Conservation (phyloP, 2,797 vertebrate genomes). For the Brachyalestes nurse region DNA sequence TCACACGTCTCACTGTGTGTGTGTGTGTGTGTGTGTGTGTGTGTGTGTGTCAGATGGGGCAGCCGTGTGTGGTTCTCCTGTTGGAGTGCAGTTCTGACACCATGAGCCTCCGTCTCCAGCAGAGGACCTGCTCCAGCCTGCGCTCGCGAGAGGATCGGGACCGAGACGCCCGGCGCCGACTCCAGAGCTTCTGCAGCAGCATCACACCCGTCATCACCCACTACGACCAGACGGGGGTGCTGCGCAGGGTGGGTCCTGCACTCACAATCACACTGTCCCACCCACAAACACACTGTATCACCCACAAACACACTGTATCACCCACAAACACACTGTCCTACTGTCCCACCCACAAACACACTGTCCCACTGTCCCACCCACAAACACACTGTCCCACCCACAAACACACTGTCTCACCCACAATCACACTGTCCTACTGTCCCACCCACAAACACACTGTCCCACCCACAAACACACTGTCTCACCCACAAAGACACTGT, state of each 20-base stretch:
- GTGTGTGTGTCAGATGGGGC: slow-evolving; percentile 79
- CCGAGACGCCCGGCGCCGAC: slow-evolving; percentile 63
- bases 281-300: neutral
- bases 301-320: neutral
- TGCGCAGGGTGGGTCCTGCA: slow-evolving; percentile 83
- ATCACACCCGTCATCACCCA: slow-evolving; percentile 76
- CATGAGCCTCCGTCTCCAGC: slow-evolving; percentile 81
- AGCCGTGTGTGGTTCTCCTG: slow-evolving; percentile 85
- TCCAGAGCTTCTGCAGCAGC: slow-evolving; percentile 77
- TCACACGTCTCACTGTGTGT: neutral
- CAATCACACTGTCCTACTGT: too few relatives aligned
- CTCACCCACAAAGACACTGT: too few relatives aligned
- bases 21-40: slow-evolving; percentile 27
- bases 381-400: too few relatives aligned
- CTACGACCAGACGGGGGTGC: slow-evolving; percentile 82
- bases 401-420: too few relatives aligned
- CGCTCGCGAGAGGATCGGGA: slow-evolving; percentile 56
- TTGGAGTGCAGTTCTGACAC: slow-evolving; percentile 86
- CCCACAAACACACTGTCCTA: too few relatives aligned
- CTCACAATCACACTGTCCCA: too few relatives aligned
- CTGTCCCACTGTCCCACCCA: too few relatives aligned
- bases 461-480: too few relatives aligned
- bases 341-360: too few relatives aligned
- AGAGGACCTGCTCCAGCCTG: slow-evolving; percentile 63
- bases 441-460: too few relatives aligned